phyloP scores from a whole-genome alignment of 2,888 invertebrate genomes.

The Nomada fabriciana region DNA sequence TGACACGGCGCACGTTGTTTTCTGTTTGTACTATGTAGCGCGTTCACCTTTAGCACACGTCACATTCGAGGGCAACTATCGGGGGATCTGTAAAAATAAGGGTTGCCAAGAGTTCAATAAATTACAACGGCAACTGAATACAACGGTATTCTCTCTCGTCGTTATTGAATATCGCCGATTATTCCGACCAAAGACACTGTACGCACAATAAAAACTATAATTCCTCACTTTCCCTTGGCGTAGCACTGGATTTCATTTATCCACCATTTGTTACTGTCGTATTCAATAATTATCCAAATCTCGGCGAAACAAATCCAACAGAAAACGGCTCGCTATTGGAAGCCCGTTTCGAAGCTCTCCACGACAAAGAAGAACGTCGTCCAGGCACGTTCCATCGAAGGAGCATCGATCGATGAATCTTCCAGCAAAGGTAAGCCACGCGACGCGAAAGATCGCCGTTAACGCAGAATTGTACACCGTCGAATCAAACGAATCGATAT shows the following conservation, averaged over 20 bases:
- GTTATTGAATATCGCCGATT: not conserved
- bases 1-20: not conserved
- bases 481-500: not conserved
- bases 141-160: not conserved
- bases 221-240: no score
- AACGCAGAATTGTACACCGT: no score
- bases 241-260: no score
- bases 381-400: constrained; percentile 12
- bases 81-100: constrained; percentile 17
- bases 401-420: constrained; percentile 36
- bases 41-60: not conserved
- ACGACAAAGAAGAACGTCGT: not conserved
- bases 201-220: no score
- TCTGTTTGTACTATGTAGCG: not conserved
- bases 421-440: not conserved
- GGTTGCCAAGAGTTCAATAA: not conserved
- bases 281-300: no score
- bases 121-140: not conserved
- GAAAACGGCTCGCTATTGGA: no score
- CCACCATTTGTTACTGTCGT: no score
- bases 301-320: no score
- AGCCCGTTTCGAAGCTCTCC: not conserved
- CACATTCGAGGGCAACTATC: not conserved
- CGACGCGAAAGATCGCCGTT: not conserved
- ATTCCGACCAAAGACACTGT: no score